Percentiles rank a stretch among this genome's conserved stretches.
phyloP scores from a whole-genome alignment of 92 coral and sea anemone species.

The Palythoa grandiflora region DNA sequence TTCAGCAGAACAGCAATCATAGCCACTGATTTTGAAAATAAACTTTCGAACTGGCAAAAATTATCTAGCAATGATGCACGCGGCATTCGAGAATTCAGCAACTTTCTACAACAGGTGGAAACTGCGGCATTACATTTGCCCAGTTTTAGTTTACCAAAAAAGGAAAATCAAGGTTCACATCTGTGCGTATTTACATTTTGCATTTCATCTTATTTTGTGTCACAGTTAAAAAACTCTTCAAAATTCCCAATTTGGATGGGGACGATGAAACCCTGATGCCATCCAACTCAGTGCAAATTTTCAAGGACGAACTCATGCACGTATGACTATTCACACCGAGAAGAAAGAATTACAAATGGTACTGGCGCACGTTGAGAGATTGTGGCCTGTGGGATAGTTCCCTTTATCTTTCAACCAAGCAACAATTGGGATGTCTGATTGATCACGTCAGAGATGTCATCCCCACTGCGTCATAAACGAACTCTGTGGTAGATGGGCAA shows the following conservation, averaged over 20 bases:
- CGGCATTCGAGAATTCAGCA: constrained; percentile 59
- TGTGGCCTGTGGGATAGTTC: neutral
- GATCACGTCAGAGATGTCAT: constrained; percentile 33
- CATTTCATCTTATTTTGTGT: neutral
- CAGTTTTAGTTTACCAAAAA: neutral
- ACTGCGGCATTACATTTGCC: constrained; percentile 53
- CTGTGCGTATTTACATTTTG: neutral
- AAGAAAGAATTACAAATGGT: constrained; percentile 16
- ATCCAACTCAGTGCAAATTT: neutral
- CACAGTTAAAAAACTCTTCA: neutral
- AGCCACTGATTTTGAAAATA: constrained; percentile 69
- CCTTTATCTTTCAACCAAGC: neutral
- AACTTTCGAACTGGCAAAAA: constrained; percentile 70
- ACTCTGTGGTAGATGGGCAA: constrained; percentile 31
- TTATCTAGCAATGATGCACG: constrained; percentile 60
- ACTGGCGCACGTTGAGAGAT: neutral
- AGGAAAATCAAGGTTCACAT: neutral
- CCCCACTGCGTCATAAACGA: constrained; percentile 29
- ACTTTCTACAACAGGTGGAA: constrained; percentile 51
- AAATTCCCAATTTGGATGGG: neutral
- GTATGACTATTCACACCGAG: constrained; percentile 7
- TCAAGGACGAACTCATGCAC: constrained; percentile 20
- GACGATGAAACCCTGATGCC: neutral
- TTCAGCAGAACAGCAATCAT: constrained; percentile 69
- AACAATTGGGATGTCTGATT: constrained; percentile 1